Base-by-base conservation (phyloP, 2,888 invertebrate species). In the Drosophila prolongata region DNA sequence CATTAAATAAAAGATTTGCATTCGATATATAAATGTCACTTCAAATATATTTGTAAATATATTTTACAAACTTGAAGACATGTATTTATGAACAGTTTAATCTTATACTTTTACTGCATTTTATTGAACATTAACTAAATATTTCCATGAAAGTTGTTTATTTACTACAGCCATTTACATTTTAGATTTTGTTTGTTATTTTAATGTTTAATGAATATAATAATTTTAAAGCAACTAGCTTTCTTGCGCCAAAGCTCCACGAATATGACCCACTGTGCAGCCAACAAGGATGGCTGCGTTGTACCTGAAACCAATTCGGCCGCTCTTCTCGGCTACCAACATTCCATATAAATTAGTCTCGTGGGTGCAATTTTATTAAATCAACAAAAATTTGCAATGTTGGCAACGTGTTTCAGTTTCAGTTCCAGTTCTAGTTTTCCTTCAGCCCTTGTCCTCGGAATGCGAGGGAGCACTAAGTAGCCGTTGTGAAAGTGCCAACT, bases 341-440 rank as follows among this genome's bases (percentile, higher is more conserved):
- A 87, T 87, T 89, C 85, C 87, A 88, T 87, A 90, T 90, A 91
- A 92, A 91, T 92, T 91, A 90, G 90, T 89, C 92, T 87, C 91
- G 78, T 90, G 91, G 90, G 91, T 89, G 87, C 86, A 85, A 92
- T 91, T 90, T 91, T 89, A 91, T 91, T 92, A 91, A 91, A 91
- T 91, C 91, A 91, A 91, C 91, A 86, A 85, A 89, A 91, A 90
- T 90, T 91, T 89, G 92, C 91, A 90, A 91, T 89, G 88, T 89
- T 85, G 74, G 80, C 83, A 80, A 79, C 76, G 77, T 73, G 61
- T 76, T 85, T 55, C 67, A 42, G 47, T 50, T 49, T 35, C 47
- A 47, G 53, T 46, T 27, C 40, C 19, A 27, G 53, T 47, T 27
- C 42, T 40, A 46, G 56, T 49, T 62, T 14, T 13, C 55, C n/a